These are phyloP conservation scores for Okamejei kenojei DNA, from an alignment of 2,797 vertebrate species.

Conservation along the genomic window DNA sequence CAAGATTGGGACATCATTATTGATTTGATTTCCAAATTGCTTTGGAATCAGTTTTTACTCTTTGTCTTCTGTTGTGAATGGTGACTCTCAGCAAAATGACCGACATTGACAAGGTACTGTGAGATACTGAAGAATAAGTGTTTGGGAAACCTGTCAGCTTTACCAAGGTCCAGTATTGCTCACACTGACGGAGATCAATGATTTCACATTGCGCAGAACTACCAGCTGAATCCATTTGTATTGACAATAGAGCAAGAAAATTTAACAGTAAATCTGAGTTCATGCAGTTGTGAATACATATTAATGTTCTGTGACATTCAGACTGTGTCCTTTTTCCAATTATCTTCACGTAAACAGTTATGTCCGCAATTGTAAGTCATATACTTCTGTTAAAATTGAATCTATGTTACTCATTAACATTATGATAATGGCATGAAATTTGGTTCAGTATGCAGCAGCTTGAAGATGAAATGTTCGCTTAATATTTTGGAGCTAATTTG, in stretches of 20 bases:
- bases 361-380: neutral
- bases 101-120: constrained; percentile 5
- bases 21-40: neutral
- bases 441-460: neutral
- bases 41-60: neutral
- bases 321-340: neutral
- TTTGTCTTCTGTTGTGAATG: neutral
- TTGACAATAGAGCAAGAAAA: neutral
- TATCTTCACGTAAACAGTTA: neutral
- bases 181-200: constrained; percentile 13
- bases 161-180: constrained; percentile 24
- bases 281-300: neutral
- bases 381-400: neutral
- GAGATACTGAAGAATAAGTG: neutral
- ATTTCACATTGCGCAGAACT: neutral
- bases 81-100: neutral
- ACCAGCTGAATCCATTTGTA: constrained; percentile 21
- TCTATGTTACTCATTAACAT: neutral
- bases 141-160: constrained; percentile 10
- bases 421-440: neutral
- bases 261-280: neutral
- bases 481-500: constrained; percentile 24
- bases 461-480: neutral
- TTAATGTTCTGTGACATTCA: neutral
- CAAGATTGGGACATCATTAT: neutral